Evolutionary conservation across 1,140 invertebrate genomes (phyloP).

Genomic region (Psilanteris sp.): DNA sequence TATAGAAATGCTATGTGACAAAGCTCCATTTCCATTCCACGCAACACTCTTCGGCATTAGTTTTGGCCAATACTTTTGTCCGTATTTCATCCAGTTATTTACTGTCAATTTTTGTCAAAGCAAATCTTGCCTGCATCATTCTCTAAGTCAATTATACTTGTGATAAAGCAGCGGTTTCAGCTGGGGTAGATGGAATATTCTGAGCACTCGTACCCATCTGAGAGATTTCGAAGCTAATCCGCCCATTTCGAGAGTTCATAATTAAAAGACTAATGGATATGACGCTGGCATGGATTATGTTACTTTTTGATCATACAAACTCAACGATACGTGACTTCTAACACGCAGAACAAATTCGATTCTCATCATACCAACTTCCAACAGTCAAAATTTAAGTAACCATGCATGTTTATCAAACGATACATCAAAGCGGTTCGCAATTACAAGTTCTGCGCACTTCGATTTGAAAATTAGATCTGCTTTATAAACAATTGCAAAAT

Average conservation of each 20-base stretch:
- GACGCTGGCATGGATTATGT: conserved; percentile 48
- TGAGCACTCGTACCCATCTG: conserved; percentile 14
- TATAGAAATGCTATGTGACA: no score
- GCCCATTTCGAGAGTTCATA: conserved; percentile 31
- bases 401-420: conserved; percentile 26
- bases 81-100: not conserved
- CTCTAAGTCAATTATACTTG: conserved; percentile 37
- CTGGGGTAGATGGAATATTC: conserved; percentile 44
- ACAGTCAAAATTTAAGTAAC: conserved; percentile 41
- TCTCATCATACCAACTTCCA: conserved; percentile 4
- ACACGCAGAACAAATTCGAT: conserved; percentile 48
- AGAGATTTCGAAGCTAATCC: conserved; percentile 50
- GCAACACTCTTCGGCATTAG: no score
- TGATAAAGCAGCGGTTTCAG: conserved; percentile 32
- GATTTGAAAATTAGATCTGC: conserved; percentile 10
- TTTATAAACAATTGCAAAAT: no score
- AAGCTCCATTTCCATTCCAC: no score
- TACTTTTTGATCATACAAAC: conserved; percentile 51
- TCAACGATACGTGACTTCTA: conserved; percentile 49
- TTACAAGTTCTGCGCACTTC: not conserved
- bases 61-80: not conserved
- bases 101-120: conserved; percentile 27
- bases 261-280: conserved; percentile 59
- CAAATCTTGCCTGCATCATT: conserved; percentile 25
- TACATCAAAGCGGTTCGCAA: conserved; percentile 21